Evolutionary conservation across 2,797 vertebrate species (phyloP).

Genomic region (Lepilemur septentrionalis): DNA sequence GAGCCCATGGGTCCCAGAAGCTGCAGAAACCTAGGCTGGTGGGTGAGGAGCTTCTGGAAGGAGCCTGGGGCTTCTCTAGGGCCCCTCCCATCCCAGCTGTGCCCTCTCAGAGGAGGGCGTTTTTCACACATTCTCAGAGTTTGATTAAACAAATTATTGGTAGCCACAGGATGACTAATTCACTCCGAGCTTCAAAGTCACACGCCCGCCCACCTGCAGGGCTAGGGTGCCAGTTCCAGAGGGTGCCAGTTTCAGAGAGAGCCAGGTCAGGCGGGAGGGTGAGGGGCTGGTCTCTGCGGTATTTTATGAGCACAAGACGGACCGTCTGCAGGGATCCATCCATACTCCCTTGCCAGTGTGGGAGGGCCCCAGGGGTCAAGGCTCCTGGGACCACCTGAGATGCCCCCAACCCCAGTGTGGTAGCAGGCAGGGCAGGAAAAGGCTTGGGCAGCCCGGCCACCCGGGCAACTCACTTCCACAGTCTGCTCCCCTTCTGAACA

Average conservation of each 20-base stretch:
- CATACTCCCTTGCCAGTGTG: not conserved
- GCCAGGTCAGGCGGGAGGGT: not conserved
- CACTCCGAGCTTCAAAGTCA: not conserved
- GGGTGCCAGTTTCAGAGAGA: not conserved
- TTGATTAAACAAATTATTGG: constrained; percentile 59
- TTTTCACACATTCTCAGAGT: constrained; percentile 61
- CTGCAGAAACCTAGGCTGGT: not conserved
- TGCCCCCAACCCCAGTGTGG: too few relatives aligned
- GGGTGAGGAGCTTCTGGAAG: not conserved
- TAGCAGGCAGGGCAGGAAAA: not conserved
- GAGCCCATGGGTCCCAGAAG: not conserved
- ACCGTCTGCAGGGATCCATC: not conserved
- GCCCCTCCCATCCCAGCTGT: not conserved
- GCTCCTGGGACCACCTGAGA: not conserved
- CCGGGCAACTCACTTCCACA: not conserved
- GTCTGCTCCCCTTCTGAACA: not conserved
- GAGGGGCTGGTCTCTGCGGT: not conserved
- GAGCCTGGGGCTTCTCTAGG: not conserved
- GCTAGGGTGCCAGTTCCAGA: not conserved
- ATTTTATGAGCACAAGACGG: not conserved
- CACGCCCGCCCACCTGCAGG: not conserved
- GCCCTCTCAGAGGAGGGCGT: not conserved
- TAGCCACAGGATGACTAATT: constrained; percentile 68
- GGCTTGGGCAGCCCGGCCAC: not conserved
- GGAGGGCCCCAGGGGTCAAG: not conserved